phyloP scores from a whole-genome alignment of 2,888 invertebrate genomes.

The Odontocolon sp. region DNA sequence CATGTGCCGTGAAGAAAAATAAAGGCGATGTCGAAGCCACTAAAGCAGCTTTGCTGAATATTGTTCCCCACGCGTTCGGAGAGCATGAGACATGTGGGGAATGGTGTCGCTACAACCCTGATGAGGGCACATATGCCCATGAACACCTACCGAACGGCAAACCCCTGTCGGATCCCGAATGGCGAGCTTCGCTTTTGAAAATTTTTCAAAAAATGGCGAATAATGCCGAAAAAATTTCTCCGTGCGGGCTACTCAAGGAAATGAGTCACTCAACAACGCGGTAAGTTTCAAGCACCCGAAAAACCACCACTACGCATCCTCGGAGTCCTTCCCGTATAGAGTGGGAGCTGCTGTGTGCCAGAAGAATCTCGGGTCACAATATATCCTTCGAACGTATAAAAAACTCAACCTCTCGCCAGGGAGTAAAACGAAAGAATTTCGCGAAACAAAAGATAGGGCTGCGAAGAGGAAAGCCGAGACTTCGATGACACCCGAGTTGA shows the following conservation, averaged over 20 bases:
- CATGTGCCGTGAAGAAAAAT: constrained; percentile 21
- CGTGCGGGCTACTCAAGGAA: constrained; percentile 44
- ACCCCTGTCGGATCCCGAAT: constrained; percentile 5
- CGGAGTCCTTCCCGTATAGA: constrained; percentile 38
- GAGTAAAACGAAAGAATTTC: constrained; percentile 5
- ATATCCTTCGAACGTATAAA: neutral
- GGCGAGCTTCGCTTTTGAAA: neutral
- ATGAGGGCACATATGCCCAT: neutral
- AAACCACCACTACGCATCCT: constrained; percentile 36
- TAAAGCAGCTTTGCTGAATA: constrained; percentile 7
- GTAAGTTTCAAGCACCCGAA: constrained; percentile 49
- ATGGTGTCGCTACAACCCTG: neutral
- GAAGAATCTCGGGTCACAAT: constrained; percentile 25
- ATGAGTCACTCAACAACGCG: constrained; percentile 43
- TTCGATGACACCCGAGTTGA: constrained; percentile 20
- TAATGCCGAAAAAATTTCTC: constrained; percentile 48
- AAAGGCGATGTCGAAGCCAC: neutral
- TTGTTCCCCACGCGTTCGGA: constrained; percentile 18
- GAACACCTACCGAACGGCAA: constrained; percentile 8
- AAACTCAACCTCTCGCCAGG: constrained; percentile 12
- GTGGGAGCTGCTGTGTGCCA: constrained; percentile 24
- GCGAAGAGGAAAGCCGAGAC: constrained; percentile 11
- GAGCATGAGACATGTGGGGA: constrained; percentile 29
- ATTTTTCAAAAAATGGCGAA: constrained; percentile 7
- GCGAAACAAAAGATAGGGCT: constrained; percentile 3